A percentile compares a stretch with the other conserved stretches of the same genome.
These are phyloP conservation scores for Zaprionus ornatus DNA, from an alignment of 1,140 invertebrate species.

Conservation along the genomic window DNA sequence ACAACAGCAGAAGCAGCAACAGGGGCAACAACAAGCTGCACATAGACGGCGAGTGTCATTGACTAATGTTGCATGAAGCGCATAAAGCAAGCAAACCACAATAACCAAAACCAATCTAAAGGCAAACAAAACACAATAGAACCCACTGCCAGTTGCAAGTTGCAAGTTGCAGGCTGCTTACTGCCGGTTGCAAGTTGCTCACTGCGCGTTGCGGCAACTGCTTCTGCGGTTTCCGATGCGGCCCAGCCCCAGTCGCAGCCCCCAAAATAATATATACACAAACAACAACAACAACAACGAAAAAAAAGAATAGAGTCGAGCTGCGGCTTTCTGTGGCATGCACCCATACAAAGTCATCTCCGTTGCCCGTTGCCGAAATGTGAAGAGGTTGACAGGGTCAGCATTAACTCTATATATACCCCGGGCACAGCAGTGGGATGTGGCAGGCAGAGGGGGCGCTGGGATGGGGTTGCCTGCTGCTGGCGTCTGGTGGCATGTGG, in stretches of 20 bases:
- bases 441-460: no score
- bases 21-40: slow-evolving; percentile 27
- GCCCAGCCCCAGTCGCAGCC: slow-evolving; percentile 20
- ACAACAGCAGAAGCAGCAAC: slow-evolving; percentile 16
- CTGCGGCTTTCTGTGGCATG: slow-evolving; percentile 52
- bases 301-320: not conserved
- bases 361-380: slow-evolving; percentile 47
- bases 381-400: slow-evolving; percentile 70
- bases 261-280: slow-evolving; percentile 36
- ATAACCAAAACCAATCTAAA: slow-evolving; percentile 61
- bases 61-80: slow-evolving; percentile 77
- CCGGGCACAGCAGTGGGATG: not conserved
- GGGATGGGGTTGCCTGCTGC: not conserved
- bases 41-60: slow-evolving; percentile 60
- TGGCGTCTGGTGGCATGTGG: slow-evolving; percentile 29
- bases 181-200: not conserved
- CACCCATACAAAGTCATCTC: slow-evolving; percentile 52
- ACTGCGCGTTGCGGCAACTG: slow-evolving; percentile 16
- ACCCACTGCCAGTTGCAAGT: slow-evolving; percentile 44
- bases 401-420: slow-evolving; percentile 21
- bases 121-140: slow-evolving; percentile 69
- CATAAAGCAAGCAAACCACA: slow-evolving; percentile 68
- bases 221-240: slow-evolving; percentile 29
- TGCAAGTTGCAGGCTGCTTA: slow-evolving; percentile 13
- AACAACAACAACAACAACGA: slow-evolving; percentile 46